These are phyloP conservation scores for Tillus elongatus DNA, from an alignment of 2,888 invertebrate species.

Conservation along the genomic window DNA sequence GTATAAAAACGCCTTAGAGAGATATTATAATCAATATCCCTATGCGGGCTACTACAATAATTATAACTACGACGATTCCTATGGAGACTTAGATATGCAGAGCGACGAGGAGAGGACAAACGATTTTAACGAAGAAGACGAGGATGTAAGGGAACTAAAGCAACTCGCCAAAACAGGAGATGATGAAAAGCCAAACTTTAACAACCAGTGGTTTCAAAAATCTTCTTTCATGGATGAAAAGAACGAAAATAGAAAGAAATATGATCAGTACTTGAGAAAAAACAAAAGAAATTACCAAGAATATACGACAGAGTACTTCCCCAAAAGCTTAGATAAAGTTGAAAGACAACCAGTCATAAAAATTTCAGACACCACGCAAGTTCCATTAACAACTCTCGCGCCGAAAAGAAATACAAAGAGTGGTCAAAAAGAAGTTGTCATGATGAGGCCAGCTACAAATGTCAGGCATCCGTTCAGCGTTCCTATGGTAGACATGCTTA, in stretches of 20 bases:
- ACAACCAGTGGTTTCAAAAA: conserved; percentile 25
- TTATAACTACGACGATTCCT: conserved; percentile 29
- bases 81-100: conserved; percentile 24
- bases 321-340: conserved; percentile 39
- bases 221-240: conserved; percentile 22
- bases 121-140: conserved; percentile 46
- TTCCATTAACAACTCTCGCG: conserved; percentile 21
- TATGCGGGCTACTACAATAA: conserved; percentile 25
- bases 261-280: conserved; percentile 13
- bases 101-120: conserved; percentile 16
- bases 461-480: conserved; percentile 46
- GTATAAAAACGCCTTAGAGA: conserved; percentile 48
- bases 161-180: conserved; percentile 47
- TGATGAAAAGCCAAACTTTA: conserved; percentile 19
- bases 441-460: conserved; percentile 52
- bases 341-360: conserved; percentile 26
- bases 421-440: conserved; percentile 57
- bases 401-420: conserved; percentile 26
- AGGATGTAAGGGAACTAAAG: conserved; percentile 57
- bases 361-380: conserved; percentile 18
- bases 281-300: conserved; percentile 14
- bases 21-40: conserved; percentile 22
- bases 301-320: conserved; percentile 25
- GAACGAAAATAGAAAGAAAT: conserved; percentile 16
- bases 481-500: conserved; percentile 46